Evolutionary conservation across 2,113 vertebrate species (phyloP), one percentile per base, ranked within the genome.

Genomic region (Engystomops pustulosus): DNA sequence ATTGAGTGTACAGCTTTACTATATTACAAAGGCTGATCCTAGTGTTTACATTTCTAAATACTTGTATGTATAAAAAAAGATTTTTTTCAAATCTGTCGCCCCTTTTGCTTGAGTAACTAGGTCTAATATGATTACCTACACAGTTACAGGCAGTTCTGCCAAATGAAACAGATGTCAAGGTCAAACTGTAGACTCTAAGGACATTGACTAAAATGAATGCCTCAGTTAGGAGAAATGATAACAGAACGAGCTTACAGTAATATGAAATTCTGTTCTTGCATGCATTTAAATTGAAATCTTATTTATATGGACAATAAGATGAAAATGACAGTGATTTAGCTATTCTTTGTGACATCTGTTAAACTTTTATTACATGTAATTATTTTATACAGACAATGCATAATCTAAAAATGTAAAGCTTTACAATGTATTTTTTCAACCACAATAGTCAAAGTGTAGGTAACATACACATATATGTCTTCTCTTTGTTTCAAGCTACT

Each of bases 131-230:
- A 83, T 83, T 83, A 47, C 70, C 55, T 67, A 76, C 58, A 74
- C 72, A 83, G 70, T 76, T 65, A 49, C 20, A 76, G 81, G 44
- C 81, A 49, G 71, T 65, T 49, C 58, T 62, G 55, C 71, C 71
- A 83, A 83, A 76, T 76, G 32, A 77, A 83, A 83, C 70, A 83
- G 81, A 83, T 76, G 69, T 45, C 58, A 65, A 75, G 81, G 81
- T 75, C 71, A 83, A 76, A 67, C 38, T 76, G 53, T n/a, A 51
- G 38, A 34, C 71, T 83, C 71, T 51, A 55, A 72, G 41, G 81
- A 76, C 55, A 67, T 2, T 27, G 3, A 76, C n/a, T 49, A 58
- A 82, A 82, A 82, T 72, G 44, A 68, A 80, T 49, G 38, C 32
- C 51, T 47, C 36, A 23, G 18, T 65, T 47, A 82, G 45, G 38